A percentile compares a stretch with the other conserved stretches of the same genome.
Conservation (phyloP, 35 echinoderm and acorn worm genomes). For the Heliocidaris erythrogramma region DNA sequence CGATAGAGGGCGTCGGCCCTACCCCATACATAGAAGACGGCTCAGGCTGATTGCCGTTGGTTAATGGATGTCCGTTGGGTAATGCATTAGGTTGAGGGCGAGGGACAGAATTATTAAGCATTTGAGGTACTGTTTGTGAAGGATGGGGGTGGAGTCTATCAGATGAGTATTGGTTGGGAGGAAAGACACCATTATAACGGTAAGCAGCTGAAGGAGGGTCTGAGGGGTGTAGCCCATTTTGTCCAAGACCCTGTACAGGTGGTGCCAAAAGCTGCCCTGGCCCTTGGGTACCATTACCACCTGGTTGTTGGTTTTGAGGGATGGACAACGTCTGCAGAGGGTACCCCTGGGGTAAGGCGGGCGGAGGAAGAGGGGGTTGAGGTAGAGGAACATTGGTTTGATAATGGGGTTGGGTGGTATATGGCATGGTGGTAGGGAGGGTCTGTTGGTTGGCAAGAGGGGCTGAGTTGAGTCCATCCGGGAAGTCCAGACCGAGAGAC, state of each 20-base stretch:
- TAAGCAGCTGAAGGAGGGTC: neutral
- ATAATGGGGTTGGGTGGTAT: neutral
- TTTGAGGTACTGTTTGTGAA: neutral
- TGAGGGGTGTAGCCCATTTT: neutral
- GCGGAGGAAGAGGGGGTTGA: neutral
- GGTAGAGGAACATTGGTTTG: neutral
- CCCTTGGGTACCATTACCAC: neutral
- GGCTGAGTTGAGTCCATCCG: neutral
- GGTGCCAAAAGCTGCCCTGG: neutral
- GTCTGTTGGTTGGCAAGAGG: neutral
- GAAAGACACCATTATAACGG: neutral
- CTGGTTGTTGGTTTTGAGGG: neutral
- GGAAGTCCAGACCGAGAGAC: neutral
- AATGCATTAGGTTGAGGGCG: neutral
- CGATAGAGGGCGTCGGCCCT: conserved; percentile 14
- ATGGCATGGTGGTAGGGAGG: neutral
- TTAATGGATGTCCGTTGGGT: conserved; percentile 7
- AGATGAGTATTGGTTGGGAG: neutral
- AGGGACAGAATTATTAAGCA: neutral
- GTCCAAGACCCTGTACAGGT: neutral
- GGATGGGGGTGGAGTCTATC: too few relatives aligned
- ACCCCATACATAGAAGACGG: neutral
- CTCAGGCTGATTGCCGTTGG: neutral
- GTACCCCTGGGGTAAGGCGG: neutral
- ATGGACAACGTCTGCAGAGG: neutral